These are phyloP conservation scores for Percina caprodes DNA, from an alignment of 2,113 vertebrate species.

Conservation along the genomic window DNA sequence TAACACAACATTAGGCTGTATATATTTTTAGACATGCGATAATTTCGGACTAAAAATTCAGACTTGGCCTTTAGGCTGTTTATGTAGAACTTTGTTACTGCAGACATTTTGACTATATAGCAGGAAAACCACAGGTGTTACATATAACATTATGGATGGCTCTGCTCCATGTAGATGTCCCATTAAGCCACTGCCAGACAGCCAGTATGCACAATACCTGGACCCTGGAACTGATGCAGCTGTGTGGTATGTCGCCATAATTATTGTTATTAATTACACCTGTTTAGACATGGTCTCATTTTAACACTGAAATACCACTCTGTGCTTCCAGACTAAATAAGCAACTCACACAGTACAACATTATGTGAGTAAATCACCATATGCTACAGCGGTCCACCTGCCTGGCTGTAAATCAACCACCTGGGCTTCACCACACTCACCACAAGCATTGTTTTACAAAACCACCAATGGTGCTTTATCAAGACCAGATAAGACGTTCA, in stretches of 20 bases:
- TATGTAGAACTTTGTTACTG: neutral
- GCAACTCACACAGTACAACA: neutral
- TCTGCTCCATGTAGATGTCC: slow-evolving; percentile 2
- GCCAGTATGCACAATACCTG: neutral
- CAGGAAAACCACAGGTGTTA: neutral
- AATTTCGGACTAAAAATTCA: no score
- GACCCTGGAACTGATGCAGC: neutral
- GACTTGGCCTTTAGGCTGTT: no score
- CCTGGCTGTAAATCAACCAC: slow-evolving; percentile 23
- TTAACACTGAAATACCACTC: slow-evolving; percentile 13
- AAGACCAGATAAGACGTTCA: slow-evolving; percentile 29
- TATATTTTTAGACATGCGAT: no score
- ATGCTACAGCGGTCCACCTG: slow-evolving; percentile 13
- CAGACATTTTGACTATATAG: neutral
- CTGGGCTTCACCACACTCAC: neutral
- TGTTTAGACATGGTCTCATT: slow-evolving; percentile 18
- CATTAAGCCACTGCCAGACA: neutral
- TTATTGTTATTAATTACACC: slow-evolving; percentile 8
- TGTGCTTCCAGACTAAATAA: slow-evolving; percentile 6
- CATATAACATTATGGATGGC: neutral
- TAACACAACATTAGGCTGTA: no score
- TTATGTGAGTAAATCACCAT: slow-evolving; percentile 14
- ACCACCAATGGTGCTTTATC: slow-evolving; percentile 11
- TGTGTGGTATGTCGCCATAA: neutral
- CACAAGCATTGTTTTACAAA: slow-evolving; percentile 41